Evolutionary conservation across 2,797 vertebrate species (phyloP), one percentile per base, ranked within the genome.

Genomic region (Melanotaenia trifasciata): DNA sequence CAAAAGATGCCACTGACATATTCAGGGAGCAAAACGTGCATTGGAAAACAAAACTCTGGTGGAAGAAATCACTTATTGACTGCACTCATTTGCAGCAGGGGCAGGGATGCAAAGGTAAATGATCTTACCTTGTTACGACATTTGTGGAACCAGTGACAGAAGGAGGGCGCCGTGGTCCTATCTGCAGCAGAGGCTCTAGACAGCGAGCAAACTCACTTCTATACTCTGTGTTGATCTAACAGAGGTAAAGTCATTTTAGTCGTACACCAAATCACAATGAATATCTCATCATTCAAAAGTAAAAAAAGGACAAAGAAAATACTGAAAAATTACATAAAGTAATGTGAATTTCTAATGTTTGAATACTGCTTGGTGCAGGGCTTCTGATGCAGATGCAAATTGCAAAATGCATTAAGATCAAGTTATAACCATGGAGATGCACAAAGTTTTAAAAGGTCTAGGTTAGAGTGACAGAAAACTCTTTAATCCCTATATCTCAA

Each of bases 141-240:
- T 86, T 88, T 0, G 90, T 64, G 0, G 91, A 87, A 0, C 90
- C 78, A 0, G 88, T 76, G 32, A 93, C 87, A 59, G 93, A 94
- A 1, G 93, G 84, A 0, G 94, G 92, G 59, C 92, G 85, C 30
- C 93, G 94, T 0, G 95, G 93, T 3, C 92, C 91, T 16, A 96
- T 89, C 87, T 94, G 84, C 79, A 98, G 92, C 60, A 97, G 88
- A 0, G 96, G 94, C 89, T 97, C 97, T 83, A 98, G 91, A 64
- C 96, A 97, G 73, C 93, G 95, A 0, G 96, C 96, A 0, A 98
- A 98, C 88, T 98, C 96, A 0, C 93, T 93, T 3, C 92, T 90
- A 92, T 95, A 96, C 89, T 98, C 96, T 0, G 96, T 97, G 93
- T 96, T 92, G 89, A 97, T 97, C 96, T 98, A 74, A 45, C 0